Base-by-base conservation (phyloP, 1,140 invertebrate genomes). In the Heliothis subflexa region DNA sequence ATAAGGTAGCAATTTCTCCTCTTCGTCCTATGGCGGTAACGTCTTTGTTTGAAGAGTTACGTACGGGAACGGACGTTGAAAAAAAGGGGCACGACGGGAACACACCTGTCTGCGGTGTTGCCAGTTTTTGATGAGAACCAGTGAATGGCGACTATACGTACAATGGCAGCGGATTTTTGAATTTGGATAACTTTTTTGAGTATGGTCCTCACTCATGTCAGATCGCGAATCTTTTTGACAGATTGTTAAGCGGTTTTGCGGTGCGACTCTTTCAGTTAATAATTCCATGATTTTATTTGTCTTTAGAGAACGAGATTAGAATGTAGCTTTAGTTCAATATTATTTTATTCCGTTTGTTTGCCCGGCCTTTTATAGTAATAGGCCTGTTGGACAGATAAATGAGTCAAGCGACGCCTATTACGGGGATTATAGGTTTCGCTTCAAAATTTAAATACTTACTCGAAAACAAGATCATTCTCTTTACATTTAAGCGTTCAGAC, bases 21-120 rank as follows among this genome's bases (percentile, higher is more conserved):
- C 11, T 33, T 28, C 54, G 54, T 74, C 33, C 78, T 78, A n/a
- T 25, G 74, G 61, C 71, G 45, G 40, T 84, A 88, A 70, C 16
- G 84, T 47, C 83, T 73, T 87, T 91, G 83, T 81, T 49, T 71
- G 74, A 64, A 25, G 70, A 55, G 74, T 77, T 75, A 74, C 75
- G 62, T 79, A 83, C 84, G 83, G 86, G 88, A 93, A 93, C 90
- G 92, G 93, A 94, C 93, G 93, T 94, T 93, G 85, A 93, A 93
- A 94, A 81, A 94, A 94, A 92, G 90, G 92, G 93, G 90, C 91
- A 91, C 91, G 91, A 89, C 91, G 89, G 91, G 92, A 93, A 93
- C 92, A 90, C 92, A 93, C 92, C 92, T 94, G 93, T 93, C 91
- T 92, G 90, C 89, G 88, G 91, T 92, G 92, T 93, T 93, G 91